Percentiles rank a stretch among this genome's conserved stretches.
phyloP scores from a whole-genome alignment of 2,113 vertebrate species.

The Nannospalax galili region DNA sequence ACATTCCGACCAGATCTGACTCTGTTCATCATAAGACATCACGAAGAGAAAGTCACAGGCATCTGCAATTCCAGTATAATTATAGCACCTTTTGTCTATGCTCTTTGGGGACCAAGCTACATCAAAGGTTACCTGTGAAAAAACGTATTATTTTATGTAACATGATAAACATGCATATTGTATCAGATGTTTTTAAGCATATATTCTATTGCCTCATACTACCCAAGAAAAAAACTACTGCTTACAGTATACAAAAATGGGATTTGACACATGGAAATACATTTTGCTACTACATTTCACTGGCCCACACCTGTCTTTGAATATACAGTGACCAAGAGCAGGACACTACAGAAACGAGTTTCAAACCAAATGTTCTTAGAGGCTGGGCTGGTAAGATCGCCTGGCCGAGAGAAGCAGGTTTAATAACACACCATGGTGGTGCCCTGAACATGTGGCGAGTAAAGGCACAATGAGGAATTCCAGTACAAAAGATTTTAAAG shows the following conservation, averaged over 20 bases:
- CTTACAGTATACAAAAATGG: background rate
- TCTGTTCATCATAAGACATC: slow-evolving; percentile 98
- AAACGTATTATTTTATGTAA: slow-evolving; percentile 46
- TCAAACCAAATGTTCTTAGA: slow-evolving; percentile 22
- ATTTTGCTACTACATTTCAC: slow-evolving; percentile 13
- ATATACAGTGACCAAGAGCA: background rate
- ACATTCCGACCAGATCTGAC: slow-evolving; percentile 93
- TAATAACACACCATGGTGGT: background rate
- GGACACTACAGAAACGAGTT: background rate
- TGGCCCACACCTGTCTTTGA: slow-evolving; percentile 4
- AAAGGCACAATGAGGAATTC: background rate
- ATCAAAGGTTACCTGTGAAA: slow-evolving; percentile 95
- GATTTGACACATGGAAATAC: slow-evolving; percentile 5
- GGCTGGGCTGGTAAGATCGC: background rate
- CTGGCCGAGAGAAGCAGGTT: background rate
- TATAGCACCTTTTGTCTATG: slow-evolving; percentile 94
- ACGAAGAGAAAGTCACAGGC: slow-evolving; percentile 97
- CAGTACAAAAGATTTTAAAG: background rate
- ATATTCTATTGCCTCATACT: slow-evolving; percentile 43
- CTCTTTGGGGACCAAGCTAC: slow-evolving; percentile 95
- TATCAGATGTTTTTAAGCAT: background rate
- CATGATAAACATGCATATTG: background rate
- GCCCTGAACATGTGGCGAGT: background rate
- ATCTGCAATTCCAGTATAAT: slow-evolving; percentile 92
- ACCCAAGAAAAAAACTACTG: slow-evolving; percentile 45